phyloP scores from a whole-genome alignment of 2,888 invertebrate species.

The Busseola fusca region DNA sequence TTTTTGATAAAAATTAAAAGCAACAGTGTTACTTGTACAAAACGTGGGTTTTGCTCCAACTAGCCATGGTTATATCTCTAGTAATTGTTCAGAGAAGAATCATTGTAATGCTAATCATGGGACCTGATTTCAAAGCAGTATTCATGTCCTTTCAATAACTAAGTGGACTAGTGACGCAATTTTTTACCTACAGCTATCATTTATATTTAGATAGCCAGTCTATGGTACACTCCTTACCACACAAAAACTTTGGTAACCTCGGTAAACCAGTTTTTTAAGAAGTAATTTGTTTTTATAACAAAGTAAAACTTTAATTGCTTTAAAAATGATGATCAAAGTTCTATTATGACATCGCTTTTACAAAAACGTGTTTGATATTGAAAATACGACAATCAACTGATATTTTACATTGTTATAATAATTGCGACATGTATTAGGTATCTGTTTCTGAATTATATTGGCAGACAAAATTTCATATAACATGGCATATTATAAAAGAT shows the following conservation, averaged over 20 bases:
- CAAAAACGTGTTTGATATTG: conserved; percentile 29
- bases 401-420: not conserved
- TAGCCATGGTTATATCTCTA: conserved; percentile 25
- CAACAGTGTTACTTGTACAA: conserved; percentile 15
- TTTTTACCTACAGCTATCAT: conserved; percentile 14
- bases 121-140: conserved; percentile 53
- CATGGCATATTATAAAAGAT: not conserved
- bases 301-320: conserved; percentile 23
- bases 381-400: not conserved
- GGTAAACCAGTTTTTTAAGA: conserved; percentile 19
- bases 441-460: conserved; percentile 7
- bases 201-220: conserved; percentile 28
- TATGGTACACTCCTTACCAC: conserved; percentile 13
- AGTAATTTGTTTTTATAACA: conserved; percentile 35
- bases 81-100: conserved; percentile 35
- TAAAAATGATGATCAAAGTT: conserved; percentile 5
- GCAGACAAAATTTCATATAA: not conserved
- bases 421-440: not conserved
- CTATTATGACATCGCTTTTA: not conserved
- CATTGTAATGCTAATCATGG: conserved; percentile 62
- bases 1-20: conserved; percentile 16
- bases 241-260: conserved; percentile 36
- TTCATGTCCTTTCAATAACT: conserved; percentile 43
- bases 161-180: conserved; percentile 49
- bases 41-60: conserved; percentile 19